Percentiles rank a stretch among this genome's conserved stretches.
Conservation (phyloP, 2,888 invertebrate genomes). For the Macrosoma leucophasiata region DNA sequence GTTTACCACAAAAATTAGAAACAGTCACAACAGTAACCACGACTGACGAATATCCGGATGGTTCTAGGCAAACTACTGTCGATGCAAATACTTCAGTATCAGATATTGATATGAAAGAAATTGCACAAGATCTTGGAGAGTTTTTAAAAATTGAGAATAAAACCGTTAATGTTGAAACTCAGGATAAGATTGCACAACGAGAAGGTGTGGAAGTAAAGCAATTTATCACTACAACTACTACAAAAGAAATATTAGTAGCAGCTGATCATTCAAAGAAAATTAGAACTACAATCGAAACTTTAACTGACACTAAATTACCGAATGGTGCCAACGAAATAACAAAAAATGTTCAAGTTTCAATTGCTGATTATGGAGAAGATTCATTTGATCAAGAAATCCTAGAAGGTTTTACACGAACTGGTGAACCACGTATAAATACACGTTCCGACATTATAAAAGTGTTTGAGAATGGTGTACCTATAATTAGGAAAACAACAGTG, state of each 20-base stretch:
- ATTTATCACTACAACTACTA: slow-evolving; percentile 56
- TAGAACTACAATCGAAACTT: slow-evolving; percentile 48
- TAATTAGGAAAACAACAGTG: slow-evolving; percentile 52
- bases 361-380: slow-evolving; percentile 50
- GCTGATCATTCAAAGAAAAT: slow-evolving; percentile 10
- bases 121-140: slow-evolving; percentile 34
- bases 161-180: slow-evolving; percentile 44
- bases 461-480: slow-evolving; percentile 41
- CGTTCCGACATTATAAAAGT: slow-evolving; percentile 39
- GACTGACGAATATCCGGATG: slow-evolving; percentile 58
- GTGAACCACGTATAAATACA: slow-evolving; percentile 42
- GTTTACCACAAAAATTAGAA: slow-evolving; percentile 42
- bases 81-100: slow-evolving; percentile 51
- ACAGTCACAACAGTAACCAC: slow-evolving; percentile 49
- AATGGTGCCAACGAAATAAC: slow-evolving; percentile 56
- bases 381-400: slow-evolving; percentile 50
- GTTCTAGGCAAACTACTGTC: slow-evolving; percentile 44
- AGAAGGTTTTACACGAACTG: slow-evolving; percentile 40
- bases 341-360: slow-evolving; percentile 58
- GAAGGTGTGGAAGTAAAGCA: slow-evolving; percentile 49
- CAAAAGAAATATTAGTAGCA: slow-evolving; percentile 49
- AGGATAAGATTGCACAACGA: slow-evolving; percentile 37
- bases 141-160: slow-evolving; percentile 44
- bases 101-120: slow-evolving; percentile 40
- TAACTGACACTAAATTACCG: slow-evolving; percentile 50